Percentiles rank a stretch among this genome's conserved stretches.
Conservation (phyloP, 2,797 vertebrate species). For the Rhinoraja longicauda region DNA sequence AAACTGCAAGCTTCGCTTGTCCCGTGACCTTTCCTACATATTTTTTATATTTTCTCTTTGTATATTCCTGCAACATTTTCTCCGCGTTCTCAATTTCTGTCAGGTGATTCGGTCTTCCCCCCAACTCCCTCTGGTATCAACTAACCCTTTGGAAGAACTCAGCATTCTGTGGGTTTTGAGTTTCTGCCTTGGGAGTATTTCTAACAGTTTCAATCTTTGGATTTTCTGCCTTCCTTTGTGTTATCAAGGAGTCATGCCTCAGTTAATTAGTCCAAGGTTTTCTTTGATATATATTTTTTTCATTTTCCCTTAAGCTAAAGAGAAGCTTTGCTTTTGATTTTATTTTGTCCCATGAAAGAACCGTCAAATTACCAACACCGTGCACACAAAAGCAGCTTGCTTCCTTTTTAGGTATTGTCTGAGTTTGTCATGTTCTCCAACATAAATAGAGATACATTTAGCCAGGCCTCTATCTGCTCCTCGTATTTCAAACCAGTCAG, state of each 20-base stretch:
- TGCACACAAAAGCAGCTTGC: neutral
- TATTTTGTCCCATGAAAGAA: neutral
- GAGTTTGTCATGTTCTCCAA: neutral
- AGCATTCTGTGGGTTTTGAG: conserved; percentile 11
- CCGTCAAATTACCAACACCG: neutral
- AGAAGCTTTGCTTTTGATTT: neutral
- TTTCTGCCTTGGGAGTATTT: neutral
- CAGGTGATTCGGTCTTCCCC: neutral
- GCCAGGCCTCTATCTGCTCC: no score
- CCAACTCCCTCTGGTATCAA: neutral
- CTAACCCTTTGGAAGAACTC: neutral
- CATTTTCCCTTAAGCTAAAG: neutral
- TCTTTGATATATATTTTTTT: neutral
- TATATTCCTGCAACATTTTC: neutral
- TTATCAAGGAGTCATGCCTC: neutral
- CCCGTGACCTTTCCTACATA: neutral
- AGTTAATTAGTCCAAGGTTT: neutral
- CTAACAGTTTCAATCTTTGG: neutral
- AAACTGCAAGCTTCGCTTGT: neutral
- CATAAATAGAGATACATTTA: neutral
- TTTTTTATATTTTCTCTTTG: neutral
- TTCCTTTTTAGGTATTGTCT: neutral
- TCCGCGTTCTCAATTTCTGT: neutral
- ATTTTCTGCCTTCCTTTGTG: neutral
- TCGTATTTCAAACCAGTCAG: neutral